Evolutionary conservation across 1,140 invertebrate species (phyloP), one percentile per base, ranked within the genome.

Genomic region (Parasteatoda tepidariorum): DNA sequence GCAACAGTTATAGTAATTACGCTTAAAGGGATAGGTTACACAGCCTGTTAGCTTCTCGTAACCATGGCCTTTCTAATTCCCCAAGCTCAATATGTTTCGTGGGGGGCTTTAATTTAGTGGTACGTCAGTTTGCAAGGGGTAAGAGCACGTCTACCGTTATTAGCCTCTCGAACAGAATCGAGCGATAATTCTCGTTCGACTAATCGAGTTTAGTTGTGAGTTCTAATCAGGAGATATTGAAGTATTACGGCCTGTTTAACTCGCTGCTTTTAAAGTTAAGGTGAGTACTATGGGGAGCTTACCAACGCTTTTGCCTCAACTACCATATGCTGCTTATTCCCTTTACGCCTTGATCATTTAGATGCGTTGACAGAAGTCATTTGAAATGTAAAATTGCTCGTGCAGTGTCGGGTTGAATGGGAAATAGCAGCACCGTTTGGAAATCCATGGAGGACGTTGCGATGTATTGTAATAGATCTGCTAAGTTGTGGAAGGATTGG

Each of bases 1-100:
- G 55, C 71, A 74, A 74, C 71, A 74, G 71, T 74, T 74, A 74
- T 74, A 61, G 71, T 61, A 74, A 74, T 74, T 74, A 74, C 26
- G 55, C 71, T 61, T 38, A 59, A 57, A 34, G 34, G 31, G 71
- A 26, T 74, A 59, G 71, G 71, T 74, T 74, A 74, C 71, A 74
- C 71, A 74, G 71, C 28, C 54, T 61, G 71, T 74, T 74, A 74
- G 71, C 38, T 61, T 33, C 57, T 57, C 28, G 71, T 38, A 74
- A 74, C 71, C 30, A 59, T 61, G 54, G 55, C 22, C 71, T 30
- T n/a, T n/a, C 71, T 74, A 74, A 74, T 74, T 74, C 71, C 57
- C 71, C 7, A 7, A 24, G 55, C 71, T 74, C 71, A 74, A 74
- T 74, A 74, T 74, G 71, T 74, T 74, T 30, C 26, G 33, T n/a